Conservation (phyloP, 2,888 invertebrate genomes). For the Carcina quercana region DNA sequence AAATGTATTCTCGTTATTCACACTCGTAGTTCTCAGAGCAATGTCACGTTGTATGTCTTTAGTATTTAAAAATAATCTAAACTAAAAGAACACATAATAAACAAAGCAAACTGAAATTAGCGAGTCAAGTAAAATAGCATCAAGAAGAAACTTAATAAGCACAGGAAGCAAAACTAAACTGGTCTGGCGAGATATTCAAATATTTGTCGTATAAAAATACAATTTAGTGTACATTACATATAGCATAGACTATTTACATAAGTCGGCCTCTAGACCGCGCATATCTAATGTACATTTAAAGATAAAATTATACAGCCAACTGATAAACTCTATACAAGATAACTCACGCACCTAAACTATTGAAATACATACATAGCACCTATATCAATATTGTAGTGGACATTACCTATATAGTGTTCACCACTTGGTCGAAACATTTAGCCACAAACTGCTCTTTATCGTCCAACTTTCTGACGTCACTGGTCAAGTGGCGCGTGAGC, state of each 20-base stretch:
- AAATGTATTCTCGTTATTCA: too few species aligned
- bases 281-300: conserved; percentile 9
- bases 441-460: conserved; percentile 77
- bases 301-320: conserved; percentile 23
- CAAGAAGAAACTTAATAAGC: conserved; percentile 20
- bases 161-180: conserved; percentile 23
- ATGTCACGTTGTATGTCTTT: too few species aligned
- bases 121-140: too few species aligned
- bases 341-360: conserved; percentile 15
- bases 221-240: neutral
- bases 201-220: conserved; percentile 5
- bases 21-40: too few species aligned
- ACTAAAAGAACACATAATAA: conserved; percentile 46
- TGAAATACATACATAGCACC: conserved; percentile 23
- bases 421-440: conserved; percentile 77
- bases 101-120: conserved; percentile 35
- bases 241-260: conserved; percentile 12
- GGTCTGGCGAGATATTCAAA: conserved; percentile 1
- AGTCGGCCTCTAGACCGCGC: conserved; percentile 10
- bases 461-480: conserved; percentile 52
- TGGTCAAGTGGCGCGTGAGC: conserved; percentile 46
- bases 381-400: conserved; percentile 12
- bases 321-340: conserved; percentile 14
- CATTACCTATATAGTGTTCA: conserved; percentile 61
- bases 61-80: conserved; percentile 37